Evolutionary conservation across 2,113 vertebrate genomes (phyloP), one percentile per base, ranked within the genome.

Genomic region (Platichthys stellatus): DNA sequence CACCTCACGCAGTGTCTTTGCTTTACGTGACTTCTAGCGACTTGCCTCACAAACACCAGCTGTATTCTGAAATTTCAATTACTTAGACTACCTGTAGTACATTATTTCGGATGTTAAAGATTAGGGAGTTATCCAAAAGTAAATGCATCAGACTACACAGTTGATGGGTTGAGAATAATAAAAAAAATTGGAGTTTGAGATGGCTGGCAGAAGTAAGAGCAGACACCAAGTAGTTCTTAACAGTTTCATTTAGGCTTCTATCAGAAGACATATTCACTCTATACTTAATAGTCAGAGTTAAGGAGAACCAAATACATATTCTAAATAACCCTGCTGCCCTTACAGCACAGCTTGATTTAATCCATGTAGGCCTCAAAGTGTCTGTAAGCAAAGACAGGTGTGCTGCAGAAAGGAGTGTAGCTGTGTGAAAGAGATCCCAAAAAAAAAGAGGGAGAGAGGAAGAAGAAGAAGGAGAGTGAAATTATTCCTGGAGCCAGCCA

Each of bases 401-500:
- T 56, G 21, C n/a, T 53, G 10, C 7, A 65, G 12, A 72, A 60
- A 23, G 61, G 63, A 31, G 72, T 40, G 45, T 43, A 49, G 21
- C 43, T 31, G 45, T 67, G 72, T 28, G 47, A 26, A 18, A n/a
- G 40, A 62, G 53, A 23, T 2, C 5, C 61, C 21, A 59, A 15
- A 14, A 17, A 17, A 11, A 73, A 18, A 5, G 26, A 24, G 28
- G 5, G 47, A 51, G 15, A 51, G 15, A 51, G 6, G 47, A 75
- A 38, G 1, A 47, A 38, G 1, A 47, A 17, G 64, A 23, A 6
- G 6, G 17, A 70, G 18, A 51, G 28, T 24, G 38, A 75, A 72
- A 53, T 60, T 62, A 80, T 78, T 79, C 4, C 0, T 57, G n/a
- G 56, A 38, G 21, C 28, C 0, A 8, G 57, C 74, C 72, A 75